phyloP scores from a whole-genome alignment of 2,113 vertebrate genomes.

The Tursiops truncatus region DNA sequence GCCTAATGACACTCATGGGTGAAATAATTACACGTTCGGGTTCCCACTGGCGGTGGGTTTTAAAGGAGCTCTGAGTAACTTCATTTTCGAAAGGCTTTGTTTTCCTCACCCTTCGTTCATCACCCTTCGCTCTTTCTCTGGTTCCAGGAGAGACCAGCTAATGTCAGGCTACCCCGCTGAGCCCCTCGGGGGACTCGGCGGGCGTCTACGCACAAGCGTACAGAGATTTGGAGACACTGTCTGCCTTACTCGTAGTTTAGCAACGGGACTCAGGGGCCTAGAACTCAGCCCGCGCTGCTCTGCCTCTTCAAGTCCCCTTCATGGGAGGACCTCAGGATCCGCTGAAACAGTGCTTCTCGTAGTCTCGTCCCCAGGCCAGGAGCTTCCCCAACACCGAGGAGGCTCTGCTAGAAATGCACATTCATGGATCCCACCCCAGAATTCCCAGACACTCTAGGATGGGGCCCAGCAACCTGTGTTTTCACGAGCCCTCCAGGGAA shows the following conservation, averaged over 20 bases:
- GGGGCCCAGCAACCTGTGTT: conserved; percentile 25
- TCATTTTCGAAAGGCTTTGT: conserved; percentile 51
- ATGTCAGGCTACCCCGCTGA: not conserved
- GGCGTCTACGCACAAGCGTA: too few relatives aligned
- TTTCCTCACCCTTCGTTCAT: not conserved
- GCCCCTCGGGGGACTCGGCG: not conserved
- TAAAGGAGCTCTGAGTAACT: conserved; percentile 48
- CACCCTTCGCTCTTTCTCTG: not conserved
- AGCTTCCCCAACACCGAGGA: not conserved
- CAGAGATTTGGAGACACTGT: not conserved
- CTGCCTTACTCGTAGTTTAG: not conserved
- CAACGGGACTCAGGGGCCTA: not conserved
- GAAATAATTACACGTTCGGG: conserved; percentile 60
- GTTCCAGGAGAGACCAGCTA: not conserved
- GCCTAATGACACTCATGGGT: conserved; percentile 55
- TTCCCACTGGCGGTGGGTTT: conserved; percentile 68
- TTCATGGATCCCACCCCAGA: conserved; percentile 4
- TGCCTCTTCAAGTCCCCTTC: not conserved
- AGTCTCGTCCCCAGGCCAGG: not conserved
- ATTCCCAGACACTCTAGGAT: conserved; percentile 61
- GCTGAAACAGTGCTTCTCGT: not conserved
- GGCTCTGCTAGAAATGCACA: conserved; percentile 48
- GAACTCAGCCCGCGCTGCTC: not conserved
- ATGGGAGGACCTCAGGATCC: not conserved
- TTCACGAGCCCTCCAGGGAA: conserved; percentile 57